A percentile compares a stretch with the other conserved stretches of the same genome.
phyloP scores from a whole-genome alignment of 2,113 vertebrate species.

The Salminus brasiliensis region DNA sequence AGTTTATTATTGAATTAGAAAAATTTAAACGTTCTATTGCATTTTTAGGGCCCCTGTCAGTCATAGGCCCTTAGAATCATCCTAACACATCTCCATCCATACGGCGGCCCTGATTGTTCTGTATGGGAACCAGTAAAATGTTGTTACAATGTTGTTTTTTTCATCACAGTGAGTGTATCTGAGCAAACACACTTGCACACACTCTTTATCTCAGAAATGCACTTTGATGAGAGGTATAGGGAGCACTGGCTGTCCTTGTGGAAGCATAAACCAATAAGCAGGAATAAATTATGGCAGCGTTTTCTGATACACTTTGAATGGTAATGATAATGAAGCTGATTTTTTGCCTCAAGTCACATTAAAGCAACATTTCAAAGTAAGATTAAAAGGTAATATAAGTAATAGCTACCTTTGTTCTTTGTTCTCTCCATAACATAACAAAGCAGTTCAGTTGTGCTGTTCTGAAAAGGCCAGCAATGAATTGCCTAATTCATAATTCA shows the following conservation, averaged over 20 bases:
- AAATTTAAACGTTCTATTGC: too few relatives aligned
- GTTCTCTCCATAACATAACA: background rate
- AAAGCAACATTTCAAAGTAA: background rate
- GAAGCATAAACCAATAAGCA: background rate
- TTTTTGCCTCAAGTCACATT: background rate
- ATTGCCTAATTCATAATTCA: conserved; percentile 28
- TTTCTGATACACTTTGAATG: background rate
- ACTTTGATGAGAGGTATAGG: background rate
- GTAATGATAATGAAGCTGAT: background rate
- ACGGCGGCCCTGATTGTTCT: too few relatives aligned
- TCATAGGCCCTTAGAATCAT: too few relatives aligned
- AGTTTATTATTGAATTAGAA: too few relatives aligned
- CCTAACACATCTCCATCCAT: too few relatives aligned
- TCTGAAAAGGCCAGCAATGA: conserved; percentile 3
- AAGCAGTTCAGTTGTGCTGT: background rate
- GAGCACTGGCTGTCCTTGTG: too few relatives aligned
- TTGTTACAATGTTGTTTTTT: too few relatives aligned
- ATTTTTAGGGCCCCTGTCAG: too few relatives aligned
- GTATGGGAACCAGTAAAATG: too few relatives aligned
- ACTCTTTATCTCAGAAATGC: background rate
- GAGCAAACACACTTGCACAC: background rate
- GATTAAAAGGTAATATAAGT: too few relatives aligned
- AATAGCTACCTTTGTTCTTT: background rate
- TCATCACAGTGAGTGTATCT: too few relatives aligned
- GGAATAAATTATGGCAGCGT: background rate